Base-by-base conservation (phyloP, 2,113 vertebrate species). In the Poecile atricapillus region DNA sequence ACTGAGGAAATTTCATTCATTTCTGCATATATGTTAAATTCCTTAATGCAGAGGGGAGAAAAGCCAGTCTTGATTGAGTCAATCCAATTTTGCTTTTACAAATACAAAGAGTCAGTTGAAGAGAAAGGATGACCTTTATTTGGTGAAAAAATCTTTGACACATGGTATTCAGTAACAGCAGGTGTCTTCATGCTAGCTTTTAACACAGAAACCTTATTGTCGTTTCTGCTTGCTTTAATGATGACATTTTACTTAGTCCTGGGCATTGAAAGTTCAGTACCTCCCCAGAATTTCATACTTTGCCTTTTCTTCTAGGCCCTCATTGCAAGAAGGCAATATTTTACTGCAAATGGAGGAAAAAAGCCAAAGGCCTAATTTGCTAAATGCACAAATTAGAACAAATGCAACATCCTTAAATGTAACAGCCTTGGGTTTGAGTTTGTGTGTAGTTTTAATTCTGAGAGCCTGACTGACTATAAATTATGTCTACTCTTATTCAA, bases 121-220 rank as follows among this genome's bases (percentile, higher is more conserved):
- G 90, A 97, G 93, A 96, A 97, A 97, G 69, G 78, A 89, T 96
- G 97, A 97, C 97, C 97, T 98, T 97, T 97, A 59, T 95, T 94
- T 95, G 89, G 89, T 97, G 91, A 93, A 88, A 97, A 93, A 96
- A 73, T 44, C 92, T 96, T 97, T 83, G 22, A 83, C 95, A 91
- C 53, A 80, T 64, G 80, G 93, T 95, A 97, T 93, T 97, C 94
- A 50, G 84, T 94, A 94, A 63, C 94, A 94, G 97, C 92, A 96
- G 97, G 97, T 94, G 74, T 87, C 94, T 94, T 70, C 67, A 73
- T 93, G 90, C 41, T 88, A 58, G 87, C 91, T 97, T 95, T 96
- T 95, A 94, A 97, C 95, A 89, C 82, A 91, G 89, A 96, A 96
- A 96, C 83, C 65, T 88, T 88, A 93, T 95, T 97, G 97, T 97